Conservation (phyloP, 92 coral and sea anemone genomes). For the Epizoanthus stellaris region DNA sequence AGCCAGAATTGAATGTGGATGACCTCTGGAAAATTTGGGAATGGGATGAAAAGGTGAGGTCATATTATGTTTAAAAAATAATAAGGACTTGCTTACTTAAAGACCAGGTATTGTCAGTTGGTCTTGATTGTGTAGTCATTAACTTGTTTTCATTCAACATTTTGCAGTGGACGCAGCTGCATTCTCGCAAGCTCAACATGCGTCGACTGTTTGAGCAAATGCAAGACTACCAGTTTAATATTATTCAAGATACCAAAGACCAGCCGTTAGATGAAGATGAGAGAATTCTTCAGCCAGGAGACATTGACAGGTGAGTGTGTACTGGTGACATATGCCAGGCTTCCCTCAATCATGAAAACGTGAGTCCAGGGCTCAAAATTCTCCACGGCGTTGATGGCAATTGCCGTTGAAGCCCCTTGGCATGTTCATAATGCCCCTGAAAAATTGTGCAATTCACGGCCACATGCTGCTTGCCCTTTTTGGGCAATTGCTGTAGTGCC, state of each 20-base stretch:
- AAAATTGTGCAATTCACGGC: too few relatives aligned
- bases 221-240: conserved; percentile 91
- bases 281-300: conserved; percentile 93
- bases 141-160: neutral
- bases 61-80: neutral
- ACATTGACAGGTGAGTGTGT: conserved; percentile 83
- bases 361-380: too few relatives aligned
- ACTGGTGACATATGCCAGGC: too few relatives aligned
- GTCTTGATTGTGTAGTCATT: neutral
- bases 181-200: conserved; percentile 90
- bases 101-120: too few relatives aligned
- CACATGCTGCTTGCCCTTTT: too few relatives aligned
- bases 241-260: conserved; percentile 81
- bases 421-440: too few relatives aligned
- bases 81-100: neutral
- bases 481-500: too few relatives aligned
- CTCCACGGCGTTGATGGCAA: too few relatives aligned
- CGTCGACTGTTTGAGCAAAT: conserved; percentile 95
- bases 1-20: conserved; percentile 92
- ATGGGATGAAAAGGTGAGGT: conserved; percentile 95
- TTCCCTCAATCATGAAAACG: too few relatives aligned
- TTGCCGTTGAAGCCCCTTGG: too few relatives aligned
- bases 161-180: conserved; percentile 90
- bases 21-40: conserved; percentile 97
- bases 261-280: conserved; percentile 85